Evolutionary conservation across 2,113 vertebrate genomes (phyloP).

Genomic region (Brevimyrus niger): DNA sequence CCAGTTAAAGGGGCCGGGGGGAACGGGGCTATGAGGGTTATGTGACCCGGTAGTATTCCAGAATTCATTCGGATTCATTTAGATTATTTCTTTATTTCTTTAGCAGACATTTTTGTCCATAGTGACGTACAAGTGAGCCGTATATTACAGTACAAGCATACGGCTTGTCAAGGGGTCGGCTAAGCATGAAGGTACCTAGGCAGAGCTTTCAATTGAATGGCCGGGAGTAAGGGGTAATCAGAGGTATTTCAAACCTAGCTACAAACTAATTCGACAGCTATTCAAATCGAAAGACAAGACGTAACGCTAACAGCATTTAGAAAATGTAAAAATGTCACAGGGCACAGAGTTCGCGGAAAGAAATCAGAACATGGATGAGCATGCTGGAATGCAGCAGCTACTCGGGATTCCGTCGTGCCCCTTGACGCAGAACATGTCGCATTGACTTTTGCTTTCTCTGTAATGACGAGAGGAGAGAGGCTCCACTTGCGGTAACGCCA

Average conservation of each 20-base stretch:
- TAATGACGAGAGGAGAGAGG: not conserved
- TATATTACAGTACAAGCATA: not conserved
- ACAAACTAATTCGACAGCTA: not conserved
- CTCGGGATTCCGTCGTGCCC: not conserved
- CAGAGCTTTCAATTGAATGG: not conserved
- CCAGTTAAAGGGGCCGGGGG: slow-evolving; percentile 46
- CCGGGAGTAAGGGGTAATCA: not conserved
- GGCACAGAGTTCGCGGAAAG: slow-evolving; percentile 57
- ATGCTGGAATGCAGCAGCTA: not conserved
- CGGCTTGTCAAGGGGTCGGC: not conserved
- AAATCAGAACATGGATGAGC: not conserved
- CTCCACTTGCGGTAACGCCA: not conserved
- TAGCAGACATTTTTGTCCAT: not conserved
- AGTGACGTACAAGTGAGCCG: not conserved
- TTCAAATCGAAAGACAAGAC: not conserved
- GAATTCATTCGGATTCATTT: slow-evolving; percentile 48
- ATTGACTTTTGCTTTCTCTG: slow-evolving; percentile 11
- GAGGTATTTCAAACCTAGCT: not conserved
- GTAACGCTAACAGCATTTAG: not conserved
- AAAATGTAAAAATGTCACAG: slow-evolving; percentile 18
- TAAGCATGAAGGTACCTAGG: not conserved
- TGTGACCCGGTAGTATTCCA: slow-evolving; percentile 54
- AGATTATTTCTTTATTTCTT: slow-evolving; percentile 33
- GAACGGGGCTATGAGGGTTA: slow-evolving; percentile 36
- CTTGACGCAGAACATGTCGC: not conserved